Evolutionary conservation across 2,113 vertebrate species (phyloP).

Genomic region (Perca schrenkii): DNA sequence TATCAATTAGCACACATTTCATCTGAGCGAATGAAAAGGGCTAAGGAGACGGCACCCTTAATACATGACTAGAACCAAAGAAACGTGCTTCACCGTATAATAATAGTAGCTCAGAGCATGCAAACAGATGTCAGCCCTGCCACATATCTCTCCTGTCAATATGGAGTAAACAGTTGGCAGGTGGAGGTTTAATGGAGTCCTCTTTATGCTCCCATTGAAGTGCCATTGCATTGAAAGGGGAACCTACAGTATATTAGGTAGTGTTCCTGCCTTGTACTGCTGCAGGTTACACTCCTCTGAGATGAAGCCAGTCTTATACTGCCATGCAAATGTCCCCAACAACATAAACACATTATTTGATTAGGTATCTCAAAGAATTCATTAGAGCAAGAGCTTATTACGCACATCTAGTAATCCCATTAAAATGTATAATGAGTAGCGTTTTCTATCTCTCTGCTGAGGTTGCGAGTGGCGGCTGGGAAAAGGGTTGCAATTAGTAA

Average conservation of each 20-base stretch:
- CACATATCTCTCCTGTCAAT: background rate
- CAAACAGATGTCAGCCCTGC: slow-evolving; percentile 1
- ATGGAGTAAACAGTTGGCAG: slow-evolving; percentile 27
- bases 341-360: slow-evolving; percentile 56
- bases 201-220: background rate
- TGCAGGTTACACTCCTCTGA: slow-evolving; percentile 33
- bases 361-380: slow-evolving; percentile 73
- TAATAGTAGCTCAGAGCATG: background rate
- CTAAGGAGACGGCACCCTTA: slow-evolving; percentile 6
- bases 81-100: background rate
- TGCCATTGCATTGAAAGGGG: background rate
- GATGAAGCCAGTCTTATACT: slow-evolving; percentile 21
- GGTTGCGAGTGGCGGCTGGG: slow-evolving; percentile 47
- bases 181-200: slow-evolving; percentile 4
- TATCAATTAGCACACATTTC: slow-evolving; percentile 28
- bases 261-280: slow-evolving; percentile 2
- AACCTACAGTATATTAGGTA: background rate
- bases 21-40: slow-evolving; percentile 7
- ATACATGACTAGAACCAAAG: slow-evolving; percentile 7
- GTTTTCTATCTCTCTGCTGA: slow-evolving; percentile 54
- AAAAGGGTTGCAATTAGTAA: slow-evolving; percentile 68
- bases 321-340: slow-evolving; percentile 45
- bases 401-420: slow-evolving; percentile 78
- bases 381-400: slow-evolving; percentile 72
- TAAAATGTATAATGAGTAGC: slow-evolving; percentile 76